Base-by-base conservation (phyloP, 2,888 invertebrate genomes). In the Timandra comae region DNA sequence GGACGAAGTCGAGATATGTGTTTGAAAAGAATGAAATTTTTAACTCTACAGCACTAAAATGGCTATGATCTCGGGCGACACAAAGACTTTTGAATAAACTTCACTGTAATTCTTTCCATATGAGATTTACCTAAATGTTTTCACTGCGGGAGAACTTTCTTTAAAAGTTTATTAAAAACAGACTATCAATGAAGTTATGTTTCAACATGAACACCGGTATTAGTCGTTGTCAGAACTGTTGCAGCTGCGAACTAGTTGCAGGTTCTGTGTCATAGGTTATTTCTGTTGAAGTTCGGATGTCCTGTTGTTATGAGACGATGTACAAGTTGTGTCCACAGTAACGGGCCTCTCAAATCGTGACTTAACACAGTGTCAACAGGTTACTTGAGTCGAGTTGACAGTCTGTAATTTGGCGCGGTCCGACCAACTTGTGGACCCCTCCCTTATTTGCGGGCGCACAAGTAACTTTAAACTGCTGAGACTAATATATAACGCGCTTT, bases 21-120 rank as follows among this genome's bases (percentile, higher is more conserved):
- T 80, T 77, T 63, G 71, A 67, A 67, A 77, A 81, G 80, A 82
- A 81, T 79, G 73, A 80, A 84, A 79, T 78, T 79, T 74, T 68
- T 66, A 75, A 76, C 70, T 70, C 63, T 73, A 70, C 71, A 66
- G 67, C 67, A 61, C 51, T 54, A 60, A 63, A 60, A 52, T 51
- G 66, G 58, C 49, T 50, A 43, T 49, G 42, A 53, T 46, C 46
- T 52, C 49, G 49, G 43, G 48, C 56, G 49, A 49, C 43, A n/a
- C 16, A 16, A 16, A 16, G 3, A 16, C 16, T 16, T 16, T 6
- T 5, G 16, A 16, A 16, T 16, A 16, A 56, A 59, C 53, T 56
- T 56, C 44, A 46, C 50, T 46, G 33, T 60, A 61, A 63, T 59
- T 58, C 63, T 63, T 56, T 61, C 52, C 61, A 62, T 64, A 56